Conservation (phyloP, 2,888 invertebrate species). For the Cyclophora punctaria region DNA sequence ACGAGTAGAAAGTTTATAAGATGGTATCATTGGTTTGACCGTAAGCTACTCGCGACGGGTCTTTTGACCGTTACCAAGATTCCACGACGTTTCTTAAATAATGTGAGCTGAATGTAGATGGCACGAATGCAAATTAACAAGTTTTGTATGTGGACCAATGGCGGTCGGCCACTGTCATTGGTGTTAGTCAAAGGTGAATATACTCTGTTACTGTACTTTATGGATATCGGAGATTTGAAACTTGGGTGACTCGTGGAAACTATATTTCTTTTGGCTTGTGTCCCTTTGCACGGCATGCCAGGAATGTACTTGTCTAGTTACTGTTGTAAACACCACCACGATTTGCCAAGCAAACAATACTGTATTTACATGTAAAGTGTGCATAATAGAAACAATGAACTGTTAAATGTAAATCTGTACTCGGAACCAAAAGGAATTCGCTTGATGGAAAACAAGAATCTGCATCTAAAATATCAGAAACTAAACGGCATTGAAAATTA, state of each 20-base stretch:
- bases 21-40: constrained; percentile 1
- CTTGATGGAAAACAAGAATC: too few species aligned
- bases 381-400: too few species aligned
- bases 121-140: constrained; percentile 54
- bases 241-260: constrained; percentile 9
- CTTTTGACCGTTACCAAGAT: constrained; percentile 52
- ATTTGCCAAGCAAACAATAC: too few species aligned
- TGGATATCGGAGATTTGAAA: constrained; percentile 12
- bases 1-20: neutral
- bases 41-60: constrained; percentile 25
- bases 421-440: too few species aligned
- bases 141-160: constrained; percentile 41
- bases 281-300: too few species aligned
- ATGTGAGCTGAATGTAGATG: constrained; percentile 46
- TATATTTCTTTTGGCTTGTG: too few species aligned
- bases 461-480: too few species aligned
- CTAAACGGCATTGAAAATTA: constrained; percentile 1
- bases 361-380: too few species aligned
- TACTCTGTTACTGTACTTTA: constrained; percentile 17
- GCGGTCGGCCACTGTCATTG: constrained; percentile 15
- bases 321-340: too few species aligned
- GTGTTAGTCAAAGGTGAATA: constrained; percentile 19
- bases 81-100: constrained; percentile 52
- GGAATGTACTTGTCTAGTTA: too few species aligned
- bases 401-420: too few species aligned